Conservation (phyloP, 2,888 invertebrate genomes). For the Phyto melanocephala region DNA sequence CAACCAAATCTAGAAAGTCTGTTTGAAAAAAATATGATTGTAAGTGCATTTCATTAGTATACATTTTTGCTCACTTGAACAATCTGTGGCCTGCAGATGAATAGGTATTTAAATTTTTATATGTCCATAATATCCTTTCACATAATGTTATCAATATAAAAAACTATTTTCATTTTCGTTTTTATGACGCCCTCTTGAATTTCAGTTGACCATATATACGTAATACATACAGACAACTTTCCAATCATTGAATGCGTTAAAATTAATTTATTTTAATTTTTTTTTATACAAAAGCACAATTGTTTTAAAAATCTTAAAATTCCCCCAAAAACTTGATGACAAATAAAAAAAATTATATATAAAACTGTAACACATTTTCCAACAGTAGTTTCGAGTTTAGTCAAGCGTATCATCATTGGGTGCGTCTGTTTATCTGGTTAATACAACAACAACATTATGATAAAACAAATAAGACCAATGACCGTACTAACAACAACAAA, state of each 20-base stretch:
- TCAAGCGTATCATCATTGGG: constrained; percentile 54
- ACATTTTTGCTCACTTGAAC: too few species aligned
- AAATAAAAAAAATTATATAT: neutral
- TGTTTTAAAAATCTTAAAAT: neutral
- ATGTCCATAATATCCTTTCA: too few species aligned
- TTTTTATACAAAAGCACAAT: neutral
- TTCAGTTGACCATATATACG: neutral
- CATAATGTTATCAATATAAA: too few species aligned
- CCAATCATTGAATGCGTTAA: constrained; percentile 39
- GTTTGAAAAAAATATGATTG: too few species aligned
- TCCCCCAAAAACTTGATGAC: constrained; percentile 35
- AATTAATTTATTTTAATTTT: constrained; percentile 4
- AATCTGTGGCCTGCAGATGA: too few species aligned
- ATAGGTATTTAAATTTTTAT: too few species aligned
- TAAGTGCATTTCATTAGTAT: too few species aligned
- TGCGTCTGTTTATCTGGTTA: constrained; percentile 52
- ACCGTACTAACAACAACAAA: constrained; percentile 11
- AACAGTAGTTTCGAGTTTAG: neutral
- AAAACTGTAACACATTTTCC: constrained; percentile 48
- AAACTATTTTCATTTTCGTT: too few species aligned
- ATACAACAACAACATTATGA: neutral
- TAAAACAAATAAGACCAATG: constrained; percentile 61
- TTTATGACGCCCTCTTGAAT: neutral
- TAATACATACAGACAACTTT: neutral
- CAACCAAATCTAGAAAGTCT: too few species aligned